Evolutionary conservation across 2,888 invertebrate species (phyloP), one percentile per base, ranked within the genome.

Genomic region (Aphrophora alni): DNA sequence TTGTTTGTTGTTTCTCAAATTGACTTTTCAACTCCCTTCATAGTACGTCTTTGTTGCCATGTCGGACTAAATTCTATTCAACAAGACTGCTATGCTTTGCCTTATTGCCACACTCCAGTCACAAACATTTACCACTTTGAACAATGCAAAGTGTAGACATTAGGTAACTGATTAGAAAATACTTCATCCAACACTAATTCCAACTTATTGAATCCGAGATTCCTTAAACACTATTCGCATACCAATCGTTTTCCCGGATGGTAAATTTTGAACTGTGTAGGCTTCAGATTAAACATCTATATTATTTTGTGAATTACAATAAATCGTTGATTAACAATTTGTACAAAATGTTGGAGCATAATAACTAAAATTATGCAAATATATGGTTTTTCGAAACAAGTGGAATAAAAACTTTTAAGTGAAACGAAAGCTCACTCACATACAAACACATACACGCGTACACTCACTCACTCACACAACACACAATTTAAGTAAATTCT

Each of bases 1-100:
- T 70, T 69, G 70, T 68, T 76, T 76, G 76, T 76, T 76, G 76
- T 77, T 77, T 77, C 69, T 77, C 77, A 77, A 77, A 77, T 77
- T 77, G 77, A 77, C 68, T 77, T 77, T 77, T 77, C 77, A 77
- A 77, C 77, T 44, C 38, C 38, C 74, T 74, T 44, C 44, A 12
- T 17, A 44, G 59, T 14, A 59, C 21, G 59, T 59, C 59, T 59
- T 59, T 59, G 59, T 59, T 59, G 59, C 59, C 14, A 21, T 21
- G 21, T n/a, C 59, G 59, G 44, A 59, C 59, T 59, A 59, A 59
- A 59, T 59, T 21, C 59, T 59, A 59, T 59, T 21, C 59, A 44
- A 44, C 44, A 44, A 14, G 44, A 17, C 17, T 59, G 1, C 21
- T 3, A 21, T 10, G n/a, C 21, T 21, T 59, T 59, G 59, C 21